Evolutionary conservation across 2,797 vertebrate genomes (phyloP), one percentile per base, ranked within the genome.

Genomic region (Enteromius thamalakanensis): DNA sequence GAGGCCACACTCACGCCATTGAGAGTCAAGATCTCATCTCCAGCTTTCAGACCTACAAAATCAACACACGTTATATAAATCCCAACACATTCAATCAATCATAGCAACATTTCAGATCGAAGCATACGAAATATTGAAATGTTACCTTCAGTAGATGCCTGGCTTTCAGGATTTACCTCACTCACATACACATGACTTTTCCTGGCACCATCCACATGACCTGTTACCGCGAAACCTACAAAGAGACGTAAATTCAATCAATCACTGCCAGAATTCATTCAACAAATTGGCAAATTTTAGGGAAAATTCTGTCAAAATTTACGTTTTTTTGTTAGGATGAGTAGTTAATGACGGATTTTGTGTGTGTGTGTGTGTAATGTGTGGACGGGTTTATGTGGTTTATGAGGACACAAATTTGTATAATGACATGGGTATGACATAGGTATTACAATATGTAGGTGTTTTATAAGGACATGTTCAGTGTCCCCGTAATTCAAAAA

Each of bases 1-100:
- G 94, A 89, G 19, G 94, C 94, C 62, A 98, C 92, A 0, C 91
- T 84, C 74, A 94, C 90, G 68, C 95, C 95, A 74, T 97, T 97
- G 86, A 98, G 94, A 45, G 91, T 93, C 91, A 96, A 84, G 80
- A 98, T 95, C 92, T 97, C 96, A 81, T 96, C 97, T 83, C 96
- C 97, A 6, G 94, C 94, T 90, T 92, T 92, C 86, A 98, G 91
- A 21, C 96, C 97, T 99, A 90, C 74, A 69, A 15, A 58, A 42
- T 68, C 49, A 49, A 79, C 12, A 81, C 19, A 78, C 49, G 71
- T 60, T 6, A 5, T 17, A 42, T 49, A 23, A 65, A 65, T 42
- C 47, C 23, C 53, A 45, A 42, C 29, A 53, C 14, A 6, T 3
- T 11, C 11, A 34, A 71, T 37, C 53, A 26, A 68, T 58, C 62